These are phyloP conservation scores for Drosophila antonietae DNA, from an alignment of 2,888 invertebrate genomes.

Conservation along the genomic window DNA sequence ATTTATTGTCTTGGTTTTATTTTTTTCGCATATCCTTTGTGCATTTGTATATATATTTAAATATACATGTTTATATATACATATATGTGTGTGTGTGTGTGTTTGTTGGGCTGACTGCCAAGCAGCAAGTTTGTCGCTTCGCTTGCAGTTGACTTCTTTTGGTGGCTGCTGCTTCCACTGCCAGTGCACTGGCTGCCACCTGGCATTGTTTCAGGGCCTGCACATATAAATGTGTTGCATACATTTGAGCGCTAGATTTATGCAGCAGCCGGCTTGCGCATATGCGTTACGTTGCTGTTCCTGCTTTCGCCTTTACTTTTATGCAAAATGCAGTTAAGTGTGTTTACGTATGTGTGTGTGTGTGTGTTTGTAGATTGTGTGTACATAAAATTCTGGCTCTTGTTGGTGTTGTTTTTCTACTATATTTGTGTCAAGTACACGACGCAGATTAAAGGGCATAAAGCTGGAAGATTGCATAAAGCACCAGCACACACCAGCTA, in stretches of 20 bases:
- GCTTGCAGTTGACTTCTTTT: conserved; percentile 68
- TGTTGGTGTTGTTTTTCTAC: conserved; percentile 53
- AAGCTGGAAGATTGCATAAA: conserved; percentile 69
- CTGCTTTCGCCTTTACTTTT: conserved; percentile 54
- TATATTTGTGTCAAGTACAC: conserved; percentile 77
- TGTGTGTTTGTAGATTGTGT: conserved; percentile 33
- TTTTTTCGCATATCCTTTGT: conserved; percentile 9
- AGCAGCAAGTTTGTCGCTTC: conserved; percentile 35
- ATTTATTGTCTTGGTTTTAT: too few relatives aligned
- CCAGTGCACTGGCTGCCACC: conserved; percentile 29
- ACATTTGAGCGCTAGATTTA: conserved; percentile 74
- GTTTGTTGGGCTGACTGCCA: conserved; percentile 24
- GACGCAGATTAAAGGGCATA: conserved; percentile 76
- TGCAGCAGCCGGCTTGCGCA: conserved; percentile 58
- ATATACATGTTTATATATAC: neutral
- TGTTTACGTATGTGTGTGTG: conserved; percentile 1
- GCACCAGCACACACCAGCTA: conserved; percentile 13
- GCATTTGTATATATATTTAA: conserved; percentile 11
- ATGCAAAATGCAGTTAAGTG: conserved; percentile 64
- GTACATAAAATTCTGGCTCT: conserved; percentile 55
- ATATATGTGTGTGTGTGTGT: neutral
- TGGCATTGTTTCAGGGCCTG: conserved; percentile 65
- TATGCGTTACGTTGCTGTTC: conserved; percentile 57
- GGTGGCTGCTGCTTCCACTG: conserved; percentile 29
- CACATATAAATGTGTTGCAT: conserved; percentile 73